phyloP scores from a whole-genome alignment of 2,888 invertebrate species.

The Aporophyla lueneburgensis region DNA sequence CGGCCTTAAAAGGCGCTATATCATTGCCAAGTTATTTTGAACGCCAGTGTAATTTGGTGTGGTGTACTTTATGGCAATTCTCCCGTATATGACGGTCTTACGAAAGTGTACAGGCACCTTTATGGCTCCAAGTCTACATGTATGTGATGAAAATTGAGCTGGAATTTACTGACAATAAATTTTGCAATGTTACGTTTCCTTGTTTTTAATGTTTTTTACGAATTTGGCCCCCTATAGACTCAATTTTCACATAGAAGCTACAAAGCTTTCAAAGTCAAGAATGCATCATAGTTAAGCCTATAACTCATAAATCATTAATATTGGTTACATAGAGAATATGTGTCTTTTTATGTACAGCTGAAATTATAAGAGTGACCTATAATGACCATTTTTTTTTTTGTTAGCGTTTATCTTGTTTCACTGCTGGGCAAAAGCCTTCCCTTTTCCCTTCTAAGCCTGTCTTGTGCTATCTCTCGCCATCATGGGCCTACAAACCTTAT shows the following conservation, averaged over 20 bases:
- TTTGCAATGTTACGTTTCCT: conserved; percentile 9
- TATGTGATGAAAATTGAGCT: conserved; percentile 40
- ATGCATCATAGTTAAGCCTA: not conserved
- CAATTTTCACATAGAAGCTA: no score
- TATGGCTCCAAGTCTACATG: conserved; percentile 33
- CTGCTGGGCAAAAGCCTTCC: no score
- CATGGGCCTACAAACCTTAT: no score
- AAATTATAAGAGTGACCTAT: not conserved
- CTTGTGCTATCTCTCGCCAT: no score
- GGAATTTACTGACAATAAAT: conserved; percentile 27
- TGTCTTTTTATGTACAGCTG: not conserved
- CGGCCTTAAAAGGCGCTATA: conserved; percentile 69
- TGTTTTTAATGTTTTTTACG: not conserved
- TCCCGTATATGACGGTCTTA: conserved; percentile 61
- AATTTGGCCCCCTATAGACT: not conserved
- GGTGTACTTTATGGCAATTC: conserved; percentile 69
- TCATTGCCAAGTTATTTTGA: conserved; percentile 73
- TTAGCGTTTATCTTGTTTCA: no score
- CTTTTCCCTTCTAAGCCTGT: no score
- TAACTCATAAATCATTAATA: not conserved
- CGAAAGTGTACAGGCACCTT: conserved; percentile 50
- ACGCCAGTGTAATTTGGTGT: conserved; percentile 71
- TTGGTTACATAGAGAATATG: no score
- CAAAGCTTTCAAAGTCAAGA: not conserved
- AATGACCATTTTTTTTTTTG: not conserved